These are phyloP conservation scores for Puma concolor DNA, from an alignment of 2,113 vertebrate species.

Conservation along the genomic window DNA sequence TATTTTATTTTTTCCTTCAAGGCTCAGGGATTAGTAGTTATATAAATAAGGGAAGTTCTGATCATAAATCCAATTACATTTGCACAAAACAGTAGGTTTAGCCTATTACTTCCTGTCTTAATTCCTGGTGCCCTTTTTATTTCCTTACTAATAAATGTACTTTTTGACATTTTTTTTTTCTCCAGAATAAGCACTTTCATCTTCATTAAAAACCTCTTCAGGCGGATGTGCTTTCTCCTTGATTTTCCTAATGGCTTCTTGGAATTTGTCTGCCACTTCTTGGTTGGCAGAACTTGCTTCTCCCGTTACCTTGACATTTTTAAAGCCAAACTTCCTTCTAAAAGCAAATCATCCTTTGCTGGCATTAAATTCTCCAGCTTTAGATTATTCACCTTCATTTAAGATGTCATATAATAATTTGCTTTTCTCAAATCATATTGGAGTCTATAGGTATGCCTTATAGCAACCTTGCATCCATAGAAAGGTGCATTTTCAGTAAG, in stretches of 20 bases:
- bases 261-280: background rate
- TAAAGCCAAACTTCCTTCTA: background rate
- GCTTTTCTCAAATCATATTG: background rate
- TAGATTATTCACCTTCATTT: background rate
- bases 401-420: background rate
- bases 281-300: background rate
- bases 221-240: background rate
- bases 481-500: background rate
- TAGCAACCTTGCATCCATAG: background rate
- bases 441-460: background rate
- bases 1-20: background rate
- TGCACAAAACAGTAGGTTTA: background rate
- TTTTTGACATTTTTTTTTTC: background rate
- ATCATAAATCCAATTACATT: background rate
- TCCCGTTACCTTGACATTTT: background rate
- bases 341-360: background rate
- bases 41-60: background rate
- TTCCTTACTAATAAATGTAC: background rate
- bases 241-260: background rate
- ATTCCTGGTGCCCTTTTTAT: background rate
- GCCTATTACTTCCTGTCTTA: background rate
- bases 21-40: background rate
- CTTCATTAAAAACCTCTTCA: background rate
- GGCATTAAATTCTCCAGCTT: background rate
- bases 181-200: background rate